phyloP scores from a whole-genome alignment of 2,797 vertebrate species.

The Enteromius paludinosus region DNA sequence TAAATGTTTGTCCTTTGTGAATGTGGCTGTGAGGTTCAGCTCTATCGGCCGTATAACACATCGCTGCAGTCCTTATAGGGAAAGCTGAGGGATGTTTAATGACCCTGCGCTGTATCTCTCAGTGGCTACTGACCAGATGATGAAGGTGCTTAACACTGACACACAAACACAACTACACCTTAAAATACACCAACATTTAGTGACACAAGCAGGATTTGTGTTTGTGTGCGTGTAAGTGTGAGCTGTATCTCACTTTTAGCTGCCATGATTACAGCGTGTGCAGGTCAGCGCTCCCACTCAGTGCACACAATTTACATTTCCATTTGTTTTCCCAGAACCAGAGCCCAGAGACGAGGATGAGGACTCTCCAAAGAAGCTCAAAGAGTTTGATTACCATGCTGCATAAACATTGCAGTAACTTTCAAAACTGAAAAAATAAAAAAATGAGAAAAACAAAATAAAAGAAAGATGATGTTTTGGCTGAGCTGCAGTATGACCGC shows the following conservation, averaged over 20 bases:
- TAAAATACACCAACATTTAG: constrained; percentile 34
- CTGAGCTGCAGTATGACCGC: neutral
- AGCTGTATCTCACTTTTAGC: constrained; percentile 22
- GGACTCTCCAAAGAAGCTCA: constrained; percentile 9
- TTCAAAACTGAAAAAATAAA: constrained; percentile 58
- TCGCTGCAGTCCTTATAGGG: constrained; percentile 47
- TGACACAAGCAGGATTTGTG: constrained; percentile 44
- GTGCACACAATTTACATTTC: constrained; percentile 41
- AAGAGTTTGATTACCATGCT: constrained; percentile 36
- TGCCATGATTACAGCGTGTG: constrained; percentile 46
- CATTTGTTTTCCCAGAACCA: constrained; percentile 49
- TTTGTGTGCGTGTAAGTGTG: constrained; percentile 49
- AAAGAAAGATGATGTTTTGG: neutral
- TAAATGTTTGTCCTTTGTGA: constrained; percentile 73
- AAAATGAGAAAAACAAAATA: constrained; percentile 28
- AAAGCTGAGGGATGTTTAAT: constrained; percentile 57
- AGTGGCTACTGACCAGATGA: constrained; percentile 59
- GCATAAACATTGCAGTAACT: constrained; percentile 63
- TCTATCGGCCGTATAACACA: constrained; percentile 52
- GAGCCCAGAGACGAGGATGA: constrained; percentile 1
- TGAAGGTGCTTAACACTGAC: constrained; percentile 56
- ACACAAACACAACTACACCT: constrained; percentile 41
- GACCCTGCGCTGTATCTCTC: constrained; percentile 53
- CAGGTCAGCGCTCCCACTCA: constrained; percentile 51
- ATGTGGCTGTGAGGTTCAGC: constrained; percentile 53